Percentiles rank a stretch among this genome's conserved stretches.
Conservation (phyloP, 2,113 vertebrate genomes). For the Crotalus tigris region DNA sequence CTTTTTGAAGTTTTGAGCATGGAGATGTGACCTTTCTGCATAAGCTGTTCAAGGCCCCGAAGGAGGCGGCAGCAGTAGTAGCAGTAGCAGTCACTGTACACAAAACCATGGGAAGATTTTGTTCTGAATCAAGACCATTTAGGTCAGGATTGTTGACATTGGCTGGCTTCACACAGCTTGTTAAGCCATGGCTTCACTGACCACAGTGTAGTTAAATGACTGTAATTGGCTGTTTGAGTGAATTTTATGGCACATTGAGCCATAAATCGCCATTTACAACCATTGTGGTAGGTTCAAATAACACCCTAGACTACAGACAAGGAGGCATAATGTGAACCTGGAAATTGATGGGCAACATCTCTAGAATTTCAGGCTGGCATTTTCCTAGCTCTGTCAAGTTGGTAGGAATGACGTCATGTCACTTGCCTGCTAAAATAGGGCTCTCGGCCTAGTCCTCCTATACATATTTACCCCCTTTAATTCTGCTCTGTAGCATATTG, state of each 20-base stretch:
- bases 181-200: neutral
- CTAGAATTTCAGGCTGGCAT: neutral
- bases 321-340: neutral
- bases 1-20: neutral
- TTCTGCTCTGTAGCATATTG: neutral
- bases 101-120: neutral
- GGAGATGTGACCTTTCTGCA: neutral
- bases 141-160: neutral
- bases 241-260: neutral
- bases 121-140: neutral
- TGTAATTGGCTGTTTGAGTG: neutral
- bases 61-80: neutral
- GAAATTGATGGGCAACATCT: neutral
- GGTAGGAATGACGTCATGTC: neutral
- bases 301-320: neutral
- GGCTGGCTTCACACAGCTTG: neutral
- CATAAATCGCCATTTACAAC: neutral
- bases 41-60: neutral
- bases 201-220: neutral
- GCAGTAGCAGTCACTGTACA: neutral
- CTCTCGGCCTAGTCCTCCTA: neutral
- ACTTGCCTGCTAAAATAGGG: neutral
- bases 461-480: neutral
- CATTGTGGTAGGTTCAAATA: neutral
- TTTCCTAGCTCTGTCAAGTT: neutral